Conservation (phyloP, 2,797 vertebrate species). For the Acanthis flammea region DNA sequence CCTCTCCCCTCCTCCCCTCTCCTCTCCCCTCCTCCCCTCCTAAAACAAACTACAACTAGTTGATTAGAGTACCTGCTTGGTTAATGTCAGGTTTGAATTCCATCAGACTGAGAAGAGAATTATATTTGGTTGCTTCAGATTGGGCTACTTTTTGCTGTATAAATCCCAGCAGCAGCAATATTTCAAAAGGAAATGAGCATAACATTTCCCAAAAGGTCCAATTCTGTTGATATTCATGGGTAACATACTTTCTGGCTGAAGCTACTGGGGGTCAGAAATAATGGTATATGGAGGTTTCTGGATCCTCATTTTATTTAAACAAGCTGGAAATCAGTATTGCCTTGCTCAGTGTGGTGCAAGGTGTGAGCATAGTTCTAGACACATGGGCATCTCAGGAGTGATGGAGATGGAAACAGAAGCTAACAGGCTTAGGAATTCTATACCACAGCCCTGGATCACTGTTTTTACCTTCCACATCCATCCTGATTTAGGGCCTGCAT, state of each 20-base stretch:
- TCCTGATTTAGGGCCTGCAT: background rate
- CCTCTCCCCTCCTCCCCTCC: too few species aligned
- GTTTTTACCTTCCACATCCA: background rate
- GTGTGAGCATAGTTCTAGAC: background rate
- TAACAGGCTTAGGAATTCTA: background rate
- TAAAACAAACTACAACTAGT: background rate
- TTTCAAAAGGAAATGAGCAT: background rate
- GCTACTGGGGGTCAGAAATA: background rate
- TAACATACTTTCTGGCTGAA: background rate
- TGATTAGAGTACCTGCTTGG: background rate
- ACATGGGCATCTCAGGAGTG: fast-evolving
- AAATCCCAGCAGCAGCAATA: background rate
- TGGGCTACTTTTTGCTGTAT: background rate
- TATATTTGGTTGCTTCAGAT: background rate
- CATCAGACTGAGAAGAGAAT: background rate
- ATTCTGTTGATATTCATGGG: background rate
- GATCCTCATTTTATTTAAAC: background rate
- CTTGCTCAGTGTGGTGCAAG: background rate
- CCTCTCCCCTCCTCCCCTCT: too few species aligned
- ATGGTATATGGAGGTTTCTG: background rate
- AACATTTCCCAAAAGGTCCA: background rate
- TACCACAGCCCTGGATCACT: fast-evolving
- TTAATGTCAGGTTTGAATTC: background rate
- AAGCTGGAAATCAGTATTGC: background rate
- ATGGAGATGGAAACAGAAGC: background rate